Evolutionary conservation across 2,797 vertebrate species (phyloP).

Genomic region (Manis pentadactyla): DNA sequence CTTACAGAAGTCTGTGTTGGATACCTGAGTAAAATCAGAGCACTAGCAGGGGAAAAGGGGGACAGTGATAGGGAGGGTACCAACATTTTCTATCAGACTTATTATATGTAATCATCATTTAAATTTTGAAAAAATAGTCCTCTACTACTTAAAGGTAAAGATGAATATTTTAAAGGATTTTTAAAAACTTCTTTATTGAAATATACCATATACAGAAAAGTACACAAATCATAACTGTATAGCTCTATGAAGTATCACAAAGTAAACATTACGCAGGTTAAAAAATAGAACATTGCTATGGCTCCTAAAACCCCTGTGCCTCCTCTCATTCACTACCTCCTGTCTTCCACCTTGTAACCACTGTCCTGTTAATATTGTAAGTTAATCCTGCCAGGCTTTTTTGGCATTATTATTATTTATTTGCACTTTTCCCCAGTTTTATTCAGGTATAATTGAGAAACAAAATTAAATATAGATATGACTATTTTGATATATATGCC

Average conservation of each 20-base stretch:
- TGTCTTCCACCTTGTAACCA: background rate
- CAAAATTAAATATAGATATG: background rate
- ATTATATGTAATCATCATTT: background rate
- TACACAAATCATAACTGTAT: background rate
- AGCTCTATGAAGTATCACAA: background rate
- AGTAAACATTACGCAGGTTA: background rate
- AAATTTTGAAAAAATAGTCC: background rate
- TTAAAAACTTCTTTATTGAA: background rate
- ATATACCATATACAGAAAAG: background rate
- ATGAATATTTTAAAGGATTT: background rate
- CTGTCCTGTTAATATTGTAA: background rate
- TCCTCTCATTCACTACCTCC: background rate
- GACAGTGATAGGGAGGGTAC: background rate
- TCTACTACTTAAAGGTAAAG: background rate
- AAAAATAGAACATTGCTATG: background rate
- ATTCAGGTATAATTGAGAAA: background rate
- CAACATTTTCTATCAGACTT: background rate
- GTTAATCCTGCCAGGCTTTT: background rate
- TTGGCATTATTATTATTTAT: background rate
- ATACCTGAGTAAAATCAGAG: slow-evolving; percentile 6
- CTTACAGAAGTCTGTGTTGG: background rate
- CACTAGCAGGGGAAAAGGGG: background rate
- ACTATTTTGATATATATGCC: background rate
- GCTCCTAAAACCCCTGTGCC: background rate
- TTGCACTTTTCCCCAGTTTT: background rate